Conservation (phyloP, 2,797 vertebrate species). For the Pseudochirops cupreus region DNA sequence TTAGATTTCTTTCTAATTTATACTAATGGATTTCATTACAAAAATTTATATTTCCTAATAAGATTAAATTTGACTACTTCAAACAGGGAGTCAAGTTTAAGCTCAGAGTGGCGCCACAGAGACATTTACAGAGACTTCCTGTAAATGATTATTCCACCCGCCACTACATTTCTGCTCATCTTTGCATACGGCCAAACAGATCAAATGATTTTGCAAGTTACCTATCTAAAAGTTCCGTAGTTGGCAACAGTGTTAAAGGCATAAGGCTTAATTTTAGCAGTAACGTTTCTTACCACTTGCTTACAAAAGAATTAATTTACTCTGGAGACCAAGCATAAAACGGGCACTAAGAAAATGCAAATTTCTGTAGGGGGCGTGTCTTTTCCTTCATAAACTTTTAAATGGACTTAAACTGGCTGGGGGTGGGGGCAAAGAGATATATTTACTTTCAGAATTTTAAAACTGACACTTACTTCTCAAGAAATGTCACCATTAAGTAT, state of each 20-base stretch:
- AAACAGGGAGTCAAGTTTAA: conserved; percentile 23
- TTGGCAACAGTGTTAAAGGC: conserved; percentile 82
- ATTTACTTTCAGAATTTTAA: conserved; percentile 76
- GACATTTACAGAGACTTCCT: conserved; percentile 34
- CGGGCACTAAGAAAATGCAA: conserved; percentile 78
- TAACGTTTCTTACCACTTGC: conserved; percentile 72
- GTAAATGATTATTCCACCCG: conserved; percentile 53
- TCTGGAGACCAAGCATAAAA: conserved; percentile 71
- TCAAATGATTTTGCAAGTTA: conserved; percentile 31
- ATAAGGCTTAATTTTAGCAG: conserved; percentile 82
- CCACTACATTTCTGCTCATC: conserved; percentile 43
- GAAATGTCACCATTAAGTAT: conserved; percentile 74
- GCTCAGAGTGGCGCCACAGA: conserved; percentile 31
- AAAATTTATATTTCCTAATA: conserved; percentile 57
- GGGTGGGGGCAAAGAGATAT: conserved; percentile 45
- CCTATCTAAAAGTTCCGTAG: conserved; percentile 60
- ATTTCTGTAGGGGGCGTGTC: conserved; percentile 47
- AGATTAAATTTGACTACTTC: conserved; percentile 44
- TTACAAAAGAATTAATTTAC: conserved; percentile 65
- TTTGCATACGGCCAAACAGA: conserved; percentile 46
- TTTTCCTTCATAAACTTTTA: conserved; percentile 71
- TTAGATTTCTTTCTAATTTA: conserved; percentile 26
- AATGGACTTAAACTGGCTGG: conserved; percentile 60
- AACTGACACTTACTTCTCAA: conserved; percentile 78
- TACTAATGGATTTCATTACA: conserved; percentile 44